A percentile compares a stretch with the other conserved stretches of the same genome.
Evolutionary conservation across 2,888 invertebrate species (phyloP).

Genomic region (Hydraecia micacea): DNA sequence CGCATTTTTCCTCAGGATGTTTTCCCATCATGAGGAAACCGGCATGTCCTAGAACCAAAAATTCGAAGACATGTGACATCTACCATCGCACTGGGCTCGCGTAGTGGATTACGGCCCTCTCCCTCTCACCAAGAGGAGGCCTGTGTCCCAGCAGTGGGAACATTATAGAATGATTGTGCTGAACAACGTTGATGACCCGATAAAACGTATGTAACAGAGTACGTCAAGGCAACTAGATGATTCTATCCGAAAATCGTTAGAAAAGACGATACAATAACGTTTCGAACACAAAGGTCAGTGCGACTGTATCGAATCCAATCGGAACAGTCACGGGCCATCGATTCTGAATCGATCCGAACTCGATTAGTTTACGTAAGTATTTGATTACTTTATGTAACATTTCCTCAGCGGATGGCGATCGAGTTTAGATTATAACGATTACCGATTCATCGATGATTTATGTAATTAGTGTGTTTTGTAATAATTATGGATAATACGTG

Average conservation of each 20-base stretch:
- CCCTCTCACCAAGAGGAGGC: no score
- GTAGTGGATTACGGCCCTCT: no score
- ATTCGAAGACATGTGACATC: no score
- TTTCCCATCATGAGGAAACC: no score
- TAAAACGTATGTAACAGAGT: not conserved
- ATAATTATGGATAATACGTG: conserved; percentile 28
- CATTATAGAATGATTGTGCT: no score
- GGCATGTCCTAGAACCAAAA: no score
- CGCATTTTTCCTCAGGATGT: no score
- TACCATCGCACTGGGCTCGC: no score
- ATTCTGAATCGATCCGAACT: conserved; percentile 50
- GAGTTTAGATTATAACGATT: conserved; percentile 49
- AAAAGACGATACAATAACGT: conserved; percentile 39
- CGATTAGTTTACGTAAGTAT: conserved; percentile 63
- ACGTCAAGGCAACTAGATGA: not conserved
- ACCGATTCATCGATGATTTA: conserved; percentile 45
- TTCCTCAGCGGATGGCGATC: conserved; percentile 52
- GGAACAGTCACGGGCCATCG: conserved; percentile 67
- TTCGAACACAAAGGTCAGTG: conserved; percentile 63
- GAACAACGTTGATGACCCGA: not conserved
- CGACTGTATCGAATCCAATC: conserved; percentile 61
- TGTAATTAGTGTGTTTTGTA: conserved; percentile 46
- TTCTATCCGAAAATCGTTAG: conserved; percentile 4
- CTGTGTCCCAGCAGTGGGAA: no score
- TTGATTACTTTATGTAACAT: conserved; percentile 64